Percentiles rank a stretch among this genome's conserved stretches.
These are phyloP conservation scores for Brachirus orientalis DNA, from an alignment of 2,113 vertebrate species.

Conservation along the genomic window DNA sequence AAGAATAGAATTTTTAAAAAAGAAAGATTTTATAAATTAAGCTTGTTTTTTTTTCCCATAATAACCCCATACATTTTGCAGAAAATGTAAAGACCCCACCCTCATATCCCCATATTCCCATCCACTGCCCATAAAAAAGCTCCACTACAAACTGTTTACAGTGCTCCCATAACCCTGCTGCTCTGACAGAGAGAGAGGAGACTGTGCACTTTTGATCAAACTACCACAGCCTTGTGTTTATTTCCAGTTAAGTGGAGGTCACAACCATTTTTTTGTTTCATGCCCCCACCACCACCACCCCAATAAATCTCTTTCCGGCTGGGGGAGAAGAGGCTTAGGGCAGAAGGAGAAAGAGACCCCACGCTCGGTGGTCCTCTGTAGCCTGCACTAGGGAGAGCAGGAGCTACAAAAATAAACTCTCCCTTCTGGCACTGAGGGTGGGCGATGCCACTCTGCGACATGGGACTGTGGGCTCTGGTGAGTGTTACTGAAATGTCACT, in stretches of 20 bases:
- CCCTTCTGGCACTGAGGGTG: constrained; percentile 93
- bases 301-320: constrained; percentile 74
- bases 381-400: constrained; percentile 81
- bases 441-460: constrained; percentile 90
- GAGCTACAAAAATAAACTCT: constrained; percentile 96
- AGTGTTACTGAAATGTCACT: constrained; percentile 94
- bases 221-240: constrained; percentile 75
- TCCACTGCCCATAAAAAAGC: constrained; percentile 5
- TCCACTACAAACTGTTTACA: constrained; percentile 54
- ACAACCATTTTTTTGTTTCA: constrained; percentile 77
- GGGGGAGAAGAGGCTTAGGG: constrained; percentile 81
- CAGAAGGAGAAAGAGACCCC: constrained; percentile 69
- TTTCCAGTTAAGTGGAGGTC: constrained; percentile 77
- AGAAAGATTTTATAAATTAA: neutral
- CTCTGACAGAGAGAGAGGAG: constrained; percentile 55
- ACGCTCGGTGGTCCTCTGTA: constrained; percentile 90
- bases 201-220: constrained; percentile 74
- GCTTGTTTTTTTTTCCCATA: neutral
- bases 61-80: constrained; percentile 3
- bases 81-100: neutral
- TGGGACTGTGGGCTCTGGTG: constrained; percentile 88
- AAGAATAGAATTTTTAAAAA: too few relatives aligned
- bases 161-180: constrained; percentile 70
- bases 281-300: constrained; percentile 58
- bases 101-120: constrained; percentile 24